These are phyloP conservation scores for Chaetorhynchus papuensis DNA, from an alignment of 2,113 vertebrate species.

Conservation along the genomic window DNA sequence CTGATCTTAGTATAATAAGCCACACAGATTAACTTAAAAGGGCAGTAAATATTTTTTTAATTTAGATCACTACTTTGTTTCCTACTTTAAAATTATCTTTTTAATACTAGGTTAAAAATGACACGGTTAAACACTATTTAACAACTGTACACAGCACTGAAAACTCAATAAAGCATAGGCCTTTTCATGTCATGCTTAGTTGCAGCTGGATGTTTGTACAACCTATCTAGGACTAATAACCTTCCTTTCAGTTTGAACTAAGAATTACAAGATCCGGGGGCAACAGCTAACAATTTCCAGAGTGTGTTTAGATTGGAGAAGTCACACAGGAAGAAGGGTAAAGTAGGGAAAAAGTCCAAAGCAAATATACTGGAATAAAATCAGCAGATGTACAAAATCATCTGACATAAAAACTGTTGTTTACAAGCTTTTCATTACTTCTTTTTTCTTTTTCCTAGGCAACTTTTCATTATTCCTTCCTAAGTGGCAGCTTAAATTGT, in stretches of 20 bases:
- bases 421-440: not conserved
- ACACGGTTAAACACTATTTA: not conserved
- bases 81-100: not conserved
- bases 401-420: not conserved
- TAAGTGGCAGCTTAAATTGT: not conserved
- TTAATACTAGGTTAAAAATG: not conserved
- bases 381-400: slow-evolving; percentile 17
- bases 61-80: not conserved
- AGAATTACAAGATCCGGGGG: slow-evolving; percentile 2
- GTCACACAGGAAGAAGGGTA: slow-evolving; percentile 22
- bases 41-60: not conserved
- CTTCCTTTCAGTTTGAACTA: not conserved
- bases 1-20: not conserved
- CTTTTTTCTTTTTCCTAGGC: not conserved
- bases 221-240: not conserved
- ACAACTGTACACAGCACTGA: not conserved
- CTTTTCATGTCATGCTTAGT: not conserved
- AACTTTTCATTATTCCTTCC: not conserved
- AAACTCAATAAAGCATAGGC: not conserved
- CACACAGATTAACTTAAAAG: not conserved
- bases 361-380: not conserved
- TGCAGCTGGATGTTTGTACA: slow-evolving; percentile 11
- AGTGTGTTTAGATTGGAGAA: slow-evolving; percentile 25
- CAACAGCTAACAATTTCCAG: slow-evolving; percentile 32
- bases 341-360: slow-evolving; percentile 8